Evolutionary conservation across 2,113 vertebrate species (phyloP), one percentile per base, ranked within the genome.

Genomic region (Suncus etruscus): DNA sequence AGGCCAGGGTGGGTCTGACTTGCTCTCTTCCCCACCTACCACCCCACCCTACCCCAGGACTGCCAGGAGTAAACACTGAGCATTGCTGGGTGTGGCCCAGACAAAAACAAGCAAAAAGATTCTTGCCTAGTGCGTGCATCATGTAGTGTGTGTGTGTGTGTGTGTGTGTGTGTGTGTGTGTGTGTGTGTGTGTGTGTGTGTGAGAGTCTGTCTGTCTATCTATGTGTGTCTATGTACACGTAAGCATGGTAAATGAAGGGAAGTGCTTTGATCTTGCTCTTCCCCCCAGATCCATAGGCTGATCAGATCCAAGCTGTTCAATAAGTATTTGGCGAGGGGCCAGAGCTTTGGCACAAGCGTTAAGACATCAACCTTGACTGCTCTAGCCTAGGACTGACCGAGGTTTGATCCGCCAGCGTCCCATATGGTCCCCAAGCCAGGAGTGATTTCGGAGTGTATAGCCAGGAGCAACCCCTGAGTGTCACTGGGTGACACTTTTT

Each of bases 221-320:
- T 5, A 74, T 45, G 25, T 0, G 11, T 4, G 3, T 20, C 7
- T 4, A 2, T 24, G 6, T 11, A 1, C 6, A 27, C 25, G 68
- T 2, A 72, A 70, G 51, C 76, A 79, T 69, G 45, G 11, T 5
- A 10, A 93, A 22, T 65, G 68, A n/a, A 76, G 65, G 48, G 58
- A 63, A 51, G 5, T 1, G 12, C 18, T 0, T 4, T 61, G 78
- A 61, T 82, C 70, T 82, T 75, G 72, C 9, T 47, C 14, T 74
- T 12, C 29, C 63, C 39, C 2, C 39, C 39, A 0, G 11, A 25
- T 51, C 70, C 68, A 73, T 14, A 39, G 68, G 31, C 75, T 22
- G 31, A 16, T 89, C 27, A 1, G 39, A 81, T 32, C 48, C 27
- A 74, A 48, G 73, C 50, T 45, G 29, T 54, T 79, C 20, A 63